A percentile compares a stretch with the other conserved stretches of the same genome.
phyloP scores from a whole-genome alignment of 2,113 vertebrate species.

The Mormyrus iriodes region DNA sequence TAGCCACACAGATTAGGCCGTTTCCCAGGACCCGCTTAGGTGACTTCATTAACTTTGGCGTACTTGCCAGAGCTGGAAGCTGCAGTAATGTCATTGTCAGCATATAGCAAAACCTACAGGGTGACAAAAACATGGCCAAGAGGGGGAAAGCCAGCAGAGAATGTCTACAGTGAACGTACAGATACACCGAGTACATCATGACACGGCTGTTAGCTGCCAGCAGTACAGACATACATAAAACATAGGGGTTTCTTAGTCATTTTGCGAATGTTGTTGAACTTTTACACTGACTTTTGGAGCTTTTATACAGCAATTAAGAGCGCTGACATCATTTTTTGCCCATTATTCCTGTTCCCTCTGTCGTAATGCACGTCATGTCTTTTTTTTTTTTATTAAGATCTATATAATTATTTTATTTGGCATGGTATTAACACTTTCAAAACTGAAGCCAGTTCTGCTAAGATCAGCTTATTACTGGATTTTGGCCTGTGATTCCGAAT shows the following conservation, averaged over 20 bases:
- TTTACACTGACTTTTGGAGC: background rate
- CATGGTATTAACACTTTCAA: background rate
- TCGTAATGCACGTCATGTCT: background rate
- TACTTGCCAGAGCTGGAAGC: background rate
- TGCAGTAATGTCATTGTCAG: background rate
- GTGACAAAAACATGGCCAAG: background rate
- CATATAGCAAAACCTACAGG: background rate
- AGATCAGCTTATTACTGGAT: background rate
- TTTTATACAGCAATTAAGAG: background rate
- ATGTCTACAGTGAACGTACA: background rate
- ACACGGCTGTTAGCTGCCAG: background rate
- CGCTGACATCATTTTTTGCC: background rate
- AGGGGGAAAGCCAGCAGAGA: background rate
- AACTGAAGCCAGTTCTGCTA: background rate
- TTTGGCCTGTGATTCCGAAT: background rate
- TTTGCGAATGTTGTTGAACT: background rate
- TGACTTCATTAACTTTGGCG: background rate
- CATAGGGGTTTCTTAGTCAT: background rate
- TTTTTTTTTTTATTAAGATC: background rate
- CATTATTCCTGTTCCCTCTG: background rate
- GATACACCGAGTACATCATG: background rate
- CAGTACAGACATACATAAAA: background rate
- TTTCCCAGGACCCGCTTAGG: background rate
- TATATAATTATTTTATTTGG: too few species aligned
- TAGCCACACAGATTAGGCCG: background rate